Percentiles rank a stretch among this genome's conserved stretches.
phyloP scores from a whole-genome alignment of 2,888 invertebrate genomes.

The Cephus sareptanus region DNA sequence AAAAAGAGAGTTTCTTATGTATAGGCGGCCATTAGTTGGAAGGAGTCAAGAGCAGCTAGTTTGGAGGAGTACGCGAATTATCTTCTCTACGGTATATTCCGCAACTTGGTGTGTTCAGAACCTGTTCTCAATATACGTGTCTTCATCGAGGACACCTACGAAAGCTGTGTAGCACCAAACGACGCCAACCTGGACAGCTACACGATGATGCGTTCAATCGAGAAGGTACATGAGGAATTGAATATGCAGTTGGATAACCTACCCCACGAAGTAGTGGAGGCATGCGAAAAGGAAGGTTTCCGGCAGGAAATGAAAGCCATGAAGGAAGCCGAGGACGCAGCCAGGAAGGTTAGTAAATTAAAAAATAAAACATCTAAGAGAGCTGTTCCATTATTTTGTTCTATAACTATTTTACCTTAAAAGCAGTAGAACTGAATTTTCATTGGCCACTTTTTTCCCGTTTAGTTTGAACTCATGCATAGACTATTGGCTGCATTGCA shows the following conservation, averaged over 20 bases:
- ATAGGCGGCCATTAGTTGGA: slow-evolving; percentile 55
- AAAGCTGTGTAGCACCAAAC: slow-evolving; percentile 71
- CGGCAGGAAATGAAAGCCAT: slow-evolving; percentile 68
- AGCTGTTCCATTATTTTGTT: no score
- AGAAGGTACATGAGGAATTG: slow-evolving; percentile 67
- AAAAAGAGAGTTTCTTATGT: neutral
- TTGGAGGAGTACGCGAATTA: slow-evolving; percentile 70
- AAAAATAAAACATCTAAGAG: no score
- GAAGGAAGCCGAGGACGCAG: slow-evolving; percentile 70
- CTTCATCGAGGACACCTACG: slow-evolving; percentile 75
- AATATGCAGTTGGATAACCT: slow-evolving; percentile 70
- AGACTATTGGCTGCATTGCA: slow-evolving; percentile 47
- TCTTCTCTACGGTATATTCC: slow-evolving; percentile 71
- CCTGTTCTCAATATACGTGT: slow-evolving; percentile 71
- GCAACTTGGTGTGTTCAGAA: slow-evolving; percentile 69
- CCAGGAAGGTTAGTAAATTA: slow-evolving; percentile 68
- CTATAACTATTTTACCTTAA: no score
- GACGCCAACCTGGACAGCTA: slow-evolving; percentile 70
- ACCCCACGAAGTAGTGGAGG: slow-evolving; percentile 68
- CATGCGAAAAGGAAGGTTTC: slow-evolving; percentile 69
- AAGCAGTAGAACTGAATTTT: neutral
- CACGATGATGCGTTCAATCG: slow-evolving; percentile 72
- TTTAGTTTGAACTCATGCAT: slow-evolving; percentile 51
- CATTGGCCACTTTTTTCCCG: neutral
- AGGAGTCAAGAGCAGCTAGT: slow-evolving; percentile 68